phyloP scores from a whole-genome alignment of 2,797 vertebrate genomes.

The Phylloscopus collybita region DNA sequence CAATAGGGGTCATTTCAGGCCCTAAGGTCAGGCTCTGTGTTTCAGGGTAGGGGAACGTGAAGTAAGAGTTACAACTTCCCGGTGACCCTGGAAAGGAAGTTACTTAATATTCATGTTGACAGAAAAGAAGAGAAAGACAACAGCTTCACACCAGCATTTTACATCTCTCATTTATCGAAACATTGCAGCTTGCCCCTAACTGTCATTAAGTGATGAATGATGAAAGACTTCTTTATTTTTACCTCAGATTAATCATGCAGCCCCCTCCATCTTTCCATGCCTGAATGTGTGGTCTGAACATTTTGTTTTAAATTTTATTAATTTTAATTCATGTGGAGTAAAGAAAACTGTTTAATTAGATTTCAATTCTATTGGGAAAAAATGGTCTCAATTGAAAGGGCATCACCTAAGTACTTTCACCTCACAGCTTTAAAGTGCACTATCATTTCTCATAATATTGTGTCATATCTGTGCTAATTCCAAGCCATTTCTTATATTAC shows the following conservation, averaged over 20 bases:
- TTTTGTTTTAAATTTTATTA: neutral
- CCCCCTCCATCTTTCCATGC: constrained; percentile 42
- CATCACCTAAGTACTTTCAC: constrained; percentile 6
- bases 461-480: neutral
- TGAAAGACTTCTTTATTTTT: constrained; percentile 72
- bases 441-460: neutral
- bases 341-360: constrained; percentile 64
- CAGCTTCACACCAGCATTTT: constrained; percentile 54
- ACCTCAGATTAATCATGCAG: constrained; percentile 73
- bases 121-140: constrained; percentile 74
- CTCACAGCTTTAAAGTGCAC: neutral
- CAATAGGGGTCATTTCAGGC: constrained; percentile 10
- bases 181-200: constrained; percentile 70
- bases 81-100: constrained; percentile 75
- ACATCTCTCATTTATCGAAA: constrained; percentile 72
- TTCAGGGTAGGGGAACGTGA: neutral
- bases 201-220: constrained; percentile 74
- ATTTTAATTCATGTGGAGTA: constrained; percentile 17
- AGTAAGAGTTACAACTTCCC: constrained; percentile 64
- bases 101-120: constrained; percentile 84
- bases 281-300: constrained; percentile 20
- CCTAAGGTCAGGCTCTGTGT: constrained; percentile 44
- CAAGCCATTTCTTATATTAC: neutral
- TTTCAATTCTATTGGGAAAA: constrained; percentile 28
- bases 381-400: constrained; percentile 12